phyloP scores from a whole-genome alignment of 2,797 vertebrate genomes.

The Knipowitschia caucasica region DNA sequence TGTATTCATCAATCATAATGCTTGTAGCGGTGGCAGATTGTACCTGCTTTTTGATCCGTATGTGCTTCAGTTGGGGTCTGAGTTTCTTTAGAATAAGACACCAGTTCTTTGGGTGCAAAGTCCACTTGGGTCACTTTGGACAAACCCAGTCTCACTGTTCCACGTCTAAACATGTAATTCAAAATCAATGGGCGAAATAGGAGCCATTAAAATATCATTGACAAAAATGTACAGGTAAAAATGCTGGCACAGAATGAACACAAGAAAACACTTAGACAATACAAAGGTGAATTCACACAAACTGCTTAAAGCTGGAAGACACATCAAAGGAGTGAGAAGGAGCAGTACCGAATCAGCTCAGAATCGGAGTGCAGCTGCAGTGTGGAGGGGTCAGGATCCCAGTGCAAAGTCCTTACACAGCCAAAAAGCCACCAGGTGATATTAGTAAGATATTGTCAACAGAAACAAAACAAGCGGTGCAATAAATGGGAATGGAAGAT shows the following conservation, averaged over 20 bases:
- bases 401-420: constrained; percentile 98
- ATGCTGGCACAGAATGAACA: constrained; percentile 43
- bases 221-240: constrained; percentile 38
- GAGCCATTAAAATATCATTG: constrained; percentile 4
- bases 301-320: constrained; percentile 50
- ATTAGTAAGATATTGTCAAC: constrained; percentile 76
- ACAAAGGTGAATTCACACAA: constrained; percentile 55
- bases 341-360: constrained; percentile 98
- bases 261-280: constrained; percentile 41
- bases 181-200: not conserved
- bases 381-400: constrained; percentile 99
- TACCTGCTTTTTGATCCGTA: constrained; percentile 68
- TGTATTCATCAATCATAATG: not conserved
- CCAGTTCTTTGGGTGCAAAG: constrained; percentile 90
- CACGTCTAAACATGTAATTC: constrained; percentile 75
- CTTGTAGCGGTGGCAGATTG: not conserved
- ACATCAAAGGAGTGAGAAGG: constrained; percentile 79
- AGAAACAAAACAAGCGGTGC: constrained; percentile 24
- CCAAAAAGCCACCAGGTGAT: constrained; percentile 87
- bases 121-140: constrained; percentile 97
- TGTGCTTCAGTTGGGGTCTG: constrained; percentile 90
- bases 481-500: constrained; percentile 25
- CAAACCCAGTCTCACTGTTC: constrained; percentile 90
- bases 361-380: constrained; percentile 99
- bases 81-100: constrained; percentile 95